Evolutionary conservation across 2,888 invertebrate genomes (phyloP), one percentile per base, ranked within the genome.

Genomic region (Ophraella communa): DNA sequence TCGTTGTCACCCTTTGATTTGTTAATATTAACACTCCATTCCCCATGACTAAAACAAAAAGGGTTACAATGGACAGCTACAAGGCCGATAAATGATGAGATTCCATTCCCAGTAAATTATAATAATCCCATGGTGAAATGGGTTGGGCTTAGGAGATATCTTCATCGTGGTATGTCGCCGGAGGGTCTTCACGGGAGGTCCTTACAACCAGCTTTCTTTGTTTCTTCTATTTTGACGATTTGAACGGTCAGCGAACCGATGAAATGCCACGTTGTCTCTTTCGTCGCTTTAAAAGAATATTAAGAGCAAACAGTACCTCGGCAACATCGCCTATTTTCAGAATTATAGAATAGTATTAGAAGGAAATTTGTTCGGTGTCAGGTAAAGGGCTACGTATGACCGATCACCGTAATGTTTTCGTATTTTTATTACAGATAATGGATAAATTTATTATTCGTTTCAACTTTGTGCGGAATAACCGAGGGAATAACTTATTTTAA

Each of bases 71-170:
- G 27, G 27, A 18, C 44, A 24, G 14, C 30, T 33, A n/a, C 56
- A 56, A 56, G 56, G 56, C 5, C 56, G 45, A 18, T 42, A 30
- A 45, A 56, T 45, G 30, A 77, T 76, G 76, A 76, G 74, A 76
- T 78, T 77, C 78, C n/a, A n/a, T n/a, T 71, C 68, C 74, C 75
- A 75, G 77, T 75, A 73, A 78, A 78, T 77, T 78, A 78, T 76
- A 76, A 77, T 77, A 76, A 77, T 77, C 77, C 74, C 76, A 77
- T 76, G 76, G 60, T 54, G 33, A 55, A 45, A 57, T 71, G 77
- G 78, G 77, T 76, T 77, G 77, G 78, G 77, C 71, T 70, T 72
- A 67, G 47, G 70, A 79, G 79, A 80, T 80, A 79, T 80, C 80
- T 80, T 80, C 78, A 80, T 79, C 76, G 78, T 74, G 67, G 21